Evolutionary conservation across 2,113 vertebrate genomes (phyloP).

Genomic region (Pelvicachromis taeniatus): DNA sequence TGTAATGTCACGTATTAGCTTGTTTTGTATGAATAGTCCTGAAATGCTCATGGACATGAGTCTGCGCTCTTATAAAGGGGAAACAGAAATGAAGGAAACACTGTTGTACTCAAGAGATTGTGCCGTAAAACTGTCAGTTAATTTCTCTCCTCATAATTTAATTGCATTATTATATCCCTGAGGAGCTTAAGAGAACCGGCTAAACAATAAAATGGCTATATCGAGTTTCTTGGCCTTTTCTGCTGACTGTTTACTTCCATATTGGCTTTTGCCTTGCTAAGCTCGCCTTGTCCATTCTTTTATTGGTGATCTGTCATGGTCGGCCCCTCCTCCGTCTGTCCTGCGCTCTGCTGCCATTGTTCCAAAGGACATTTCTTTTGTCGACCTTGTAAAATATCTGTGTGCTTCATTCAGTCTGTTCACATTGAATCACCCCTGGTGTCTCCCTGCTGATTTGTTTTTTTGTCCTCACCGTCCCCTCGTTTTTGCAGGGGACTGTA

Average conservation of each 20-base stretch:
- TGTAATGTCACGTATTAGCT: background rate
- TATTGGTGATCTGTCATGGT: constrained; percentile 84
- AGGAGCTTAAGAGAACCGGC: constrained; percentile 65
- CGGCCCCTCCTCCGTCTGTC: constrained; percentile 65
- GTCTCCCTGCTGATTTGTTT: constrained; percentile 60
- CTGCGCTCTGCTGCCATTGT: constrained; percentile 66
- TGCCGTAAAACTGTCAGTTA: constrained; percentile 39
- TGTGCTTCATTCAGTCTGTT: constrained; percentile 62
- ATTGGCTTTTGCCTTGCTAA: constrained; percentile 77
- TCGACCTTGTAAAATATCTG: constrained; percentile 80
- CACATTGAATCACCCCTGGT: constrained; percentile 56
- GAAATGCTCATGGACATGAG: background rate
- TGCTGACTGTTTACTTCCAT: constrained; percentile 78
- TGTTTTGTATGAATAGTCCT: background rate
- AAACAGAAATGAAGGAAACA: constrained; percentile 1
- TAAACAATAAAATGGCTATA: constrained; percentile 74
- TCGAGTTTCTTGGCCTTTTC: constrained; percentile 61
- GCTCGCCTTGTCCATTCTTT: constrained; percentile 78
- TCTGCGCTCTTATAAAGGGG: background rate
- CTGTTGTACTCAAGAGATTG: background rate
- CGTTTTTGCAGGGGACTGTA: constrained; percentile 48
- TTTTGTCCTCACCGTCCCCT: constrained; percentile 54
- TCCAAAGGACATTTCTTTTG: constrained; percentile 75
- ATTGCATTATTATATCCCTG: constrained; percentile 73
- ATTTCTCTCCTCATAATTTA: constrained; percentile 71